A percentile compares a stretch with the other conserved stretches of the same genome.
phyloP scores from a whole-genome alignment of 2,113 vertebrate genomes.

The Garra rufa region DNA sequence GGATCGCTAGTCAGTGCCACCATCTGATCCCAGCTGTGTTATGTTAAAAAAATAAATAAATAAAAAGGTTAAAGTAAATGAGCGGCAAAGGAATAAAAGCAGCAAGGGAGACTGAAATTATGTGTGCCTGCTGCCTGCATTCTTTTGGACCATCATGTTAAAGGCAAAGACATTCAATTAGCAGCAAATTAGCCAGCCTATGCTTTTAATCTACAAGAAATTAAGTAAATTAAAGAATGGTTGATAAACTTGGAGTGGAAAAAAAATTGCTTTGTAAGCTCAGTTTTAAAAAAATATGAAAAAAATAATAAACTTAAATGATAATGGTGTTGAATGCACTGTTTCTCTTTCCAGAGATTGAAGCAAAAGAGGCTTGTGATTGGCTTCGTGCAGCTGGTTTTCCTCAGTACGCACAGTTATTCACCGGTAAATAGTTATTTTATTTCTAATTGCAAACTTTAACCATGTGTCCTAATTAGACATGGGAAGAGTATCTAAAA shows the following conservation, averaged over 20 bases:
- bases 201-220: slow-evolving; percentile 53
- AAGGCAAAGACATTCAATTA: slow-evolving; percentile 60
- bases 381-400: slow-evolving; percentile 91
- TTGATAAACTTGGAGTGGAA: slow-evolving; percentile 5
- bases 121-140: not conserved
- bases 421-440: slow-evolving; percentile 82
- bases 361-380: slow-evolving; percentile 89
- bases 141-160: slow-evolving; percentile 8
- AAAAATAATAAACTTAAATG: too few species aligned
- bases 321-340: slow-evolving; percentile 4
- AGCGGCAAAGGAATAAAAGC: slow-evolving; percentile 38
- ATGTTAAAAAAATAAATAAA: slow-evolving; percentile 22
- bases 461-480: not conserved
- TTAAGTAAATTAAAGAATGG: slow-evolving; percentile 54
- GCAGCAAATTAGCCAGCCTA: slow-evolving; percentile 57
- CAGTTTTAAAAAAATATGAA: too few species aligned
- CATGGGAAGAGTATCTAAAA: too few species aligned
- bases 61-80: slow-evolving; percentile 53
- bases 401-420: slow-evolving; percentile 89
- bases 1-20: slow-evolving; percentile 43
- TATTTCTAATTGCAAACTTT: not conserved
- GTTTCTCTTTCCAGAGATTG: slow-evolving; percentile 81
- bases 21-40: slow-evolving; percentile 57
- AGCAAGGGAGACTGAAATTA: not conserved
- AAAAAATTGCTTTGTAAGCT: not conserved